Conservation (phyloP, 2,888 invertebrate genomes). For the Drosophila testacea region DNA sequence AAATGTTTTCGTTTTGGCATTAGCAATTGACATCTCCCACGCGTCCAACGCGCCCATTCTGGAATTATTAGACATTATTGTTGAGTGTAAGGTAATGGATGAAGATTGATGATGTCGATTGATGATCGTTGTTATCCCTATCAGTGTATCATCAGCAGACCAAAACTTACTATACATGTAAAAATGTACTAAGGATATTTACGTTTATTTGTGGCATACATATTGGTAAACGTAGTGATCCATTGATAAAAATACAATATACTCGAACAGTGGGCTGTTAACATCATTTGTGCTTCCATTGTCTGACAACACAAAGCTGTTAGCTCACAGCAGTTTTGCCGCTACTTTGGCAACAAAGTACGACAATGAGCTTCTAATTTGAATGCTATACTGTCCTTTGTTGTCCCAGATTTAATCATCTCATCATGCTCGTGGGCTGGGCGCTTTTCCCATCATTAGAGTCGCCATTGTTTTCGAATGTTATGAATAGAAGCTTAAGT, state of each 20-base stretch:
- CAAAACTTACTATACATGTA: slow-evolving; percentile 1
- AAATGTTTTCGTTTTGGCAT: slow-evolving; percentile 2
- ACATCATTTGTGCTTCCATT: slow-evolving; percentile 71
- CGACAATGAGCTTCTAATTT: slow-evolving; percentile 77
- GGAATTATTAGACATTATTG: slow-evolving; percentile 59
- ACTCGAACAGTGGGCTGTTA: slow-evolving; percentile 26
- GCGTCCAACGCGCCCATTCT: slow-evolving; percentile 4
- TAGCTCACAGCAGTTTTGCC: slow-evolving; percentile 23
- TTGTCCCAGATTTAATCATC: slow-evolving; percentile 75
- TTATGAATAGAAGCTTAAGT: slow-evolving; percentile 53
- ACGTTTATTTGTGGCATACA: background rate
- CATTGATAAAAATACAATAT: slow-evolving; percentile 18
- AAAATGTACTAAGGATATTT: background rate
- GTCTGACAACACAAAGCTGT: slow-evolving; percentile 62
- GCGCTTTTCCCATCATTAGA: slow-evolving; percentile 73
- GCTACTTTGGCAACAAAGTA: slow-evolving; percentile 74
- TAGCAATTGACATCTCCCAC: slow-evolving; percentile 5
- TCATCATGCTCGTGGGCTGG: slow-evolving; percentile 24
- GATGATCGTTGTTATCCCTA: slow-evolving; percentile 60
- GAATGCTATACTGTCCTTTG: slow-evolving; percentile 75
- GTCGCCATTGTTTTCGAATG: slow-evolving; percentile 64
- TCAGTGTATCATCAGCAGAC: slow-evolving; percentile 30
- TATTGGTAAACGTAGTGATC: slow-evolving; percentile 7
- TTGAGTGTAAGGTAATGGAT: slow-evolving; percentile 59
- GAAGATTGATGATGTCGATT: slow-evolving; percentile 74